phyloP scores from a whole-genome alignment of 2,113 vertebrate genomes.

The Colossoma macropomum region DNA sequence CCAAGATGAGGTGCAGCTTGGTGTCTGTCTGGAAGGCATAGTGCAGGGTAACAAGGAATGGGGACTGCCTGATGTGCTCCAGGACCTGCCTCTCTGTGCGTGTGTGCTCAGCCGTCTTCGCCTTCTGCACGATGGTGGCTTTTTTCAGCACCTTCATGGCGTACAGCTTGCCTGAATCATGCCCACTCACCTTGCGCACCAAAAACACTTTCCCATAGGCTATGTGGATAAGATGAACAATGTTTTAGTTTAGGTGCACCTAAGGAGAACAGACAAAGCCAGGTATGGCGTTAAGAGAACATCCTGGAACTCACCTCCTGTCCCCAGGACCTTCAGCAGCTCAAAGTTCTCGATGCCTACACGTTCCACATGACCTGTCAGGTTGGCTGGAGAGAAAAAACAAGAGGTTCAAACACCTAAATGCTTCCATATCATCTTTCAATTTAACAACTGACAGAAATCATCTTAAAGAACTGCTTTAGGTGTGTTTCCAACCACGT shows the following conservation, averaged over 20 bases:
- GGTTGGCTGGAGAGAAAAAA: constrained; percentile 83
- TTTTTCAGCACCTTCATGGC: constrained; percentile 99
- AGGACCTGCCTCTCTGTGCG: constrained; percentile 92
- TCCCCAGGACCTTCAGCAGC: constrained; percentile 94
- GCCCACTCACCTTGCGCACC: constrained; percentile 94
- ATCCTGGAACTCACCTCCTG: constrained; percentile 86
- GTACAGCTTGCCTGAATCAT: constrained; percentile 91
- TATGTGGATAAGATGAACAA: constrained; percentile 60
- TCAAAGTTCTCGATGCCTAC: constrained; percentile 99
- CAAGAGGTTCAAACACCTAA: not conserved
- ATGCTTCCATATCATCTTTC: not conserved
- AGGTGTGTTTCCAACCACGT: not conserved
- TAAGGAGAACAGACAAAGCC: not conserved
- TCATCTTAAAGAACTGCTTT: not conserved
- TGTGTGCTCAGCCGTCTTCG: constrained; percentile 95
- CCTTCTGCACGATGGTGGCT: constrained; percentile 96
- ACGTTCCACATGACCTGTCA: constrained; percentile 94
- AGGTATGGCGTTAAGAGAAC: not conserved
- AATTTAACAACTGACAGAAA: not conserved
- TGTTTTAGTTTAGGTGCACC: not conserved
- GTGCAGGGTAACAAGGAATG: constrained; percentile 93
- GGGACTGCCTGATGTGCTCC: constrained; percentile 94
- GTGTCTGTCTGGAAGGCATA: constrained; percentile 98
- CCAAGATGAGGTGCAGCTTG: constrained; percentile 97
- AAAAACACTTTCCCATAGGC: constrained; percentile 98